Evolutionary conservation across 2,888 invertebrate genomes (phyloP).

Genomic region (Brachyptera risi): DNA sequence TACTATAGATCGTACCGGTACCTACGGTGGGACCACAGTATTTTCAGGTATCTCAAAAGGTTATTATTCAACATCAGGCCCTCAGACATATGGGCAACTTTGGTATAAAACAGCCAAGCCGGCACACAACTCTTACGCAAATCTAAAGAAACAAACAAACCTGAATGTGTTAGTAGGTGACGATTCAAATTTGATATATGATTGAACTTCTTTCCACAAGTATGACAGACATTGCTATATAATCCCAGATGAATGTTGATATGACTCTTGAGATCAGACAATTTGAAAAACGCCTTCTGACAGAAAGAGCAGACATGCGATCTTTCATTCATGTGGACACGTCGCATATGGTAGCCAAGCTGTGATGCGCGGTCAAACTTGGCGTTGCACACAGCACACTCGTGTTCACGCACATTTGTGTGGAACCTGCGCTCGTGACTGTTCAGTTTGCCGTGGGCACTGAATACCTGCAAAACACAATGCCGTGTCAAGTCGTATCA

Average conservation of each 20-base stretch:
- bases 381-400: slow-evolving; percentile 40
- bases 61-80: no score
- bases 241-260: slow-evolving; percentile 45
- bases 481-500: no score
- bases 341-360: slow-evolving; percentile 41
- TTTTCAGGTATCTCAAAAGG: no score
- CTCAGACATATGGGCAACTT: no score
- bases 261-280: slow-evolving; percentile 44
- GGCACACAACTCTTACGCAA: no score
- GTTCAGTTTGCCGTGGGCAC: slow-evolving; percentile 24
- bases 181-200: slow-evolving; percentile 46
- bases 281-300: slow-evolving; percentile 42
- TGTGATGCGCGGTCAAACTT: slow-evolving; percentile 43
- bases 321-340: slow-evolving; percentile 41
- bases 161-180: slow-evolving; percentile 44
- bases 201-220: slow-evolving; percentile 45
- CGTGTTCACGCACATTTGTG: slow-evolving; percentile 25
- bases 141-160: slow-evolving; percentile 36
- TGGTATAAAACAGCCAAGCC: no score
- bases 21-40: no score
- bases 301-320: slow-evolving; percentile 12
- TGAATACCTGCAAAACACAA: slow-evolving; percentile 18
- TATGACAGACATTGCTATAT: slow-evolving; percentile 43
- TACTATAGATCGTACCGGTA: no score
- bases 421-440: slow-evolving; percentile 29